Conservation (phyloP, 2,888 invertebrate genomes). For the Globia sparganii region DNA sequence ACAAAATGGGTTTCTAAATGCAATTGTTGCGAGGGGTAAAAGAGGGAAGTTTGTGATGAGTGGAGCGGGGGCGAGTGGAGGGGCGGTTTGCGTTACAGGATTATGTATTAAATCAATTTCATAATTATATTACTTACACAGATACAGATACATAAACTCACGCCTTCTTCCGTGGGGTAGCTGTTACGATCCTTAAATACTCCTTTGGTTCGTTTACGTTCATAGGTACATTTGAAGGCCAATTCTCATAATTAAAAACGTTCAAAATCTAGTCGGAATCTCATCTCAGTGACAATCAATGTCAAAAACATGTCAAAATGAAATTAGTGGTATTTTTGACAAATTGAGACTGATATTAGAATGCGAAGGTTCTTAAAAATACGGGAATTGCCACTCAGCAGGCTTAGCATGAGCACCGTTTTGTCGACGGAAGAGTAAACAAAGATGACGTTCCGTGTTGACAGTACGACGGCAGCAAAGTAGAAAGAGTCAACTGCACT, state of each 20-base stretch:
- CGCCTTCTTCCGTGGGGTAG: background rate
- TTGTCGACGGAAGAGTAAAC: too few relatives aligned
- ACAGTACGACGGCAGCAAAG: too few relatives aligned
- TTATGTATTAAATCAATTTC: background rate
- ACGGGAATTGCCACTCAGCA: too few relatives aligned
- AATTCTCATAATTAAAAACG: background rate
- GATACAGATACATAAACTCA: background rate
- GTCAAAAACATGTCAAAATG: too few relatives aligned
- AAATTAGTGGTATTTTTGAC: too few relatives aligned
- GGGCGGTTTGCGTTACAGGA: conserved; percentile 1
- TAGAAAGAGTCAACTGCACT: too few relatives aligned
- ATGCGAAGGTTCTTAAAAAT: too few relatives aligned
- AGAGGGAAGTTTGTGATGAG: background rate
- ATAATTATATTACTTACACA: background rate
- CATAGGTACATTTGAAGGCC: background rate
- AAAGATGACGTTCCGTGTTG: too few relatives aligned
- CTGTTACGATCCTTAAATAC: background rate
- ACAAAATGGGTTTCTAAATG: conserved; percentile 79
- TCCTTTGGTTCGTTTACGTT: background rate
- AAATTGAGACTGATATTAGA: too few relatives aligned
- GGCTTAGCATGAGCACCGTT: too few relatives aligned
- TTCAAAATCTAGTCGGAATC: background rate
- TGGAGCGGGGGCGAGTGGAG: conserved; percentile 34
- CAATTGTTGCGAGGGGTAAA: conserved; percentile 70
- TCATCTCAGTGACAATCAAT: background rate